A percentile compares a stretch with the other conserved stretches of the same genome.
These are phyloP conservation scores for Graphium colonna DNA, from an alignment of 2,888 invertebrate genomes.

Conservation along the genomic window DNA sequence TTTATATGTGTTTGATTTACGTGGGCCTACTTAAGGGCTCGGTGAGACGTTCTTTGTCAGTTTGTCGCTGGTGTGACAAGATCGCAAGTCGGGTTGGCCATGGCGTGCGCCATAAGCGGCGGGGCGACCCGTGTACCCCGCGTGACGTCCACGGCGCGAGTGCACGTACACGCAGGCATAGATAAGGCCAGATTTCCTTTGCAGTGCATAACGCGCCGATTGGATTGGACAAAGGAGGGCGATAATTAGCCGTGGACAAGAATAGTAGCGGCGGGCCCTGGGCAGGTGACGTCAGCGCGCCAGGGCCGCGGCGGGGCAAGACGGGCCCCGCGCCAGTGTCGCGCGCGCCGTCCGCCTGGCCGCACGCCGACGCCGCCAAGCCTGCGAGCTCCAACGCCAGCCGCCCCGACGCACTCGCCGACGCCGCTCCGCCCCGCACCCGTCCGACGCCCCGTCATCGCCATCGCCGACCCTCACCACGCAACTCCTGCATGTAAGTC, in stretches of 20 bases:
- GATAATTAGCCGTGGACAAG: slow-evolving; percentile 76
- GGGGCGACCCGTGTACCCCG: not conserved
- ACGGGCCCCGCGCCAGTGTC: slow-evolving; percentile 80
- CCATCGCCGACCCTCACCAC: slow-evolving; percentile 34
- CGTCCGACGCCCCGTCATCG: slow-evolving; percentile 35
- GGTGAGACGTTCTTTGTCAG: not conserved
- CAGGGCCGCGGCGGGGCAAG: slow-evolving; percentile 75
- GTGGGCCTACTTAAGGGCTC: no score
- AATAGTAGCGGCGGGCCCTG: slow-evolving; percentile 78
- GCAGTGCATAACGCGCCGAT: slow-evolving; percentile 44
- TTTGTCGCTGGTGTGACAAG: no score
- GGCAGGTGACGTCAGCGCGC: slow-evolving; percentile 77
- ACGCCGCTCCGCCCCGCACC: slow-evolving; percentile 35
- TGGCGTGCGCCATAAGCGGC: not conserved
- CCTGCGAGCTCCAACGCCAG: slow-evolving; percentile 33
- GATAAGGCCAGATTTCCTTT: slow-evolving; percentile 58
- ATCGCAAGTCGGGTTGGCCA: not conserved
- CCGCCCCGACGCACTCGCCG: slow-evolving; percentile 35
- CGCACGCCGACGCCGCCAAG: slow-evolving; percentile 60
- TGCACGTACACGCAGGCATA: slow-evolving; percentile 32
- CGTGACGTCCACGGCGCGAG: slow-evolving; percentile 5
- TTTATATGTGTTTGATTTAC: no score
- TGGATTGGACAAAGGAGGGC: slow-evolving; percentile 70
- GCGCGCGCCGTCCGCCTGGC: slow-evolving; percentile 76
- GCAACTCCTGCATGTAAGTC: slow-evolving; percentile 36